Evolutionary conservation across 2,888 invertebrate species (phyloP).

Genomic region (Thalpophila matura): DNA sequence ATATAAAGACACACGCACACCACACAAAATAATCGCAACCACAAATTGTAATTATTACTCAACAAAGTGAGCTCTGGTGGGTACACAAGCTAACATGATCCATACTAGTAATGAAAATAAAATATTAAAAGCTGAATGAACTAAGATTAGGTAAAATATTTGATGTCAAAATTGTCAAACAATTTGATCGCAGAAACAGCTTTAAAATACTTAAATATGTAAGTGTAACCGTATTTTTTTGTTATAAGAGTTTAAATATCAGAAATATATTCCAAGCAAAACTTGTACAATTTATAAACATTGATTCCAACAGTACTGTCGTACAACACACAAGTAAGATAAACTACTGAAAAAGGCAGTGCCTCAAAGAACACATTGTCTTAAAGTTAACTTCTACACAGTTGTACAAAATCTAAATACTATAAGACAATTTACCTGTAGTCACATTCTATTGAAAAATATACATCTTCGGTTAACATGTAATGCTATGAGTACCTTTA

Average conservation of each 20-base stretch:
- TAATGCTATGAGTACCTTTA: slow-evolving; percentile 38
- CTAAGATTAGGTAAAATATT: slow-evolving; percentile 12
- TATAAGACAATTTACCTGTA: slow-evolving; percentile 60
- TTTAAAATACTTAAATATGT: slow-evolving; percentile 27
- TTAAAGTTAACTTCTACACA: slow-evolving; percentile 51
- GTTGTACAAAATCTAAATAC: slow-evolving; percentile 63
- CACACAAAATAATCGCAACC: slow-evolving; percentile 31
- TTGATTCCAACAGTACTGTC: slow-evolving; percentile 10
- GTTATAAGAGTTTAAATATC: slow-evolving; percentile 39
- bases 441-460: slow-evolving; percentile 65
- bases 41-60: slow-evolving; percentile 6
- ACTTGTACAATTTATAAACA: slow-evolving; percentile 39
- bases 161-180: slow-evolving; percentile 36
- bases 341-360: slow-evolving; percentile 57
- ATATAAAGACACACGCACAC: slow-evolving; percentile 25
- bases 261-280: slow-evolving; percentile 47
- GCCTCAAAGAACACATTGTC: slow-evolving; percentile 57
- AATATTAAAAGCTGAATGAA: slow-evolving; percentile 21
- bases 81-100: slow-evolving; percentile 25
- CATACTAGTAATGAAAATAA: slow-evolving; percentile 12
- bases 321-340: slow-evolving; percentile 29
- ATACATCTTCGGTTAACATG: slow-evolving; percentile 53
- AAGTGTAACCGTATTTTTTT: slow-evolving; percentile 17
- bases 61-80: slow-evolving; percentile 22
- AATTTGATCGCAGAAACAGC: slow-evolving; percentile 28